Evolutionary conservation across 2,888 invertebrate genomes (phyloP).

Genomic region (Galeruca laticollis): DNA sequence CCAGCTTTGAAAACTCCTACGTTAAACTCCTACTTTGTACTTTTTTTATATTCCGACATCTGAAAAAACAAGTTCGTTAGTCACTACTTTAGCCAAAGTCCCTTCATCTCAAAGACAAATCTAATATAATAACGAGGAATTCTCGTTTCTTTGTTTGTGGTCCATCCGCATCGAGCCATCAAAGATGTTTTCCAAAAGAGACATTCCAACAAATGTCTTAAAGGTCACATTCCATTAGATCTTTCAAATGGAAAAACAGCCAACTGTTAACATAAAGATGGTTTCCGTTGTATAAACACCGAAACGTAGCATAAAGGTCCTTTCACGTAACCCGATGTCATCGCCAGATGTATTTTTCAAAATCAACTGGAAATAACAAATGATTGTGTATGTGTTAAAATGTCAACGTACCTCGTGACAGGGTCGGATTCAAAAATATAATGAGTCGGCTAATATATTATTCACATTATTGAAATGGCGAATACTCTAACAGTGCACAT

Average conservation of each 20-base stretch:
- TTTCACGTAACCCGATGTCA: slow-evolving; percentile 36
- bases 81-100: too few species aligned
- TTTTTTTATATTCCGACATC: too few species aligned
- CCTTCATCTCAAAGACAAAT: neutral
- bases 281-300: slow-evolving; percentile 26
- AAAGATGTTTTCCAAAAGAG: neutral
- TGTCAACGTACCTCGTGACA: slow-evolving; percentile 31
- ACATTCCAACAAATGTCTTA: slow-evolving; percentile 14
- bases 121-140: neutral
- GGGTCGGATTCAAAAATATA: slow-evolving; percentile 5
- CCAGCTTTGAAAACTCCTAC: too few species aligned
- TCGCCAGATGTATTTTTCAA: slow-evolving; percentile 37
- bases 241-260: slow-evolving; percentile 24
- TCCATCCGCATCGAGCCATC: neutral
- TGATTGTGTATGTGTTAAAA: slow-evolving; percentile 51
- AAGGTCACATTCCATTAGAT: slow-evolving; percentile 29
- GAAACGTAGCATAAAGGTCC: slow-evolving; percentile 29
- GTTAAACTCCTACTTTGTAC: too few species aligned
- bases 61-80: neutral
- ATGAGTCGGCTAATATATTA: too few species aligned
- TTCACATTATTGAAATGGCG: too few species aligned
- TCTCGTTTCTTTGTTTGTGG: neutral
- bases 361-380: slow-evolving; percentile 41
- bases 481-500: too few species aligned
- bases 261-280: slow-evolving; percentile 17